Evolutionary conservation across 2,888 invertebrate genomes (phyloP).

Genomic region (Lithophane ornitopus): DNA sequence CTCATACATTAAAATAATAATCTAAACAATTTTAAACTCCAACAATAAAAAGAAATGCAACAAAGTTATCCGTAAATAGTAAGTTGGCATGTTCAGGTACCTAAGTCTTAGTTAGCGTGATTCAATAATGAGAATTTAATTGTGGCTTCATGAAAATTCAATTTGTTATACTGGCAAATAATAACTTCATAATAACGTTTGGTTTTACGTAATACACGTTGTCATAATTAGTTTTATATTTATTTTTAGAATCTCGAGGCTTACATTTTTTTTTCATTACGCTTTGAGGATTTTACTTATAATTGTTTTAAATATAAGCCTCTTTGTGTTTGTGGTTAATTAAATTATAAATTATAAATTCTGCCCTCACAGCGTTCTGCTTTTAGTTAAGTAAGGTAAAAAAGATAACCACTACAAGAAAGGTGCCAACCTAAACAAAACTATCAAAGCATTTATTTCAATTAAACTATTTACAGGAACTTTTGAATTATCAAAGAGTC

Average conservation of each 20-base stretch:
- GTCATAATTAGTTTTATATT: constrained; percentile 48
- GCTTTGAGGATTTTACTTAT: not conserved
- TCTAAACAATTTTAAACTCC: constrained; percentile 34
- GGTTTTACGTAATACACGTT: constrained; percentile 23
- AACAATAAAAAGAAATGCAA: constrained; percentile 51
- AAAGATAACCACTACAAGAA: not conserved
- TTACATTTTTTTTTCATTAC: not conserved
- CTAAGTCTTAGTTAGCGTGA: constrained; percentile 76
- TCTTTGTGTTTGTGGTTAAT: not conserved
- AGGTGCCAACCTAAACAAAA: not conserved
- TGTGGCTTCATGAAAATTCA: constrained; percentile 79
- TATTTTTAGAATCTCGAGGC: constrained; percentile 13
- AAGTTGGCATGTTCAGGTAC: constrained; percentile 69
- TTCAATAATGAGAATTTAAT: constrained; percentile 80
- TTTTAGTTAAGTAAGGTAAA: not conserved
- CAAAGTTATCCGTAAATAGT: constrained; percentile 61
- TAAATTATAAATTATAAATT: not conserved
- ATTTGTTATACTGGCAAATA: constrained; percentile 74
- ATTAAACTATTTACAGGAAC: too few relatives aligned
- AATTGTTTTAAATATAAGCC: not conserved
- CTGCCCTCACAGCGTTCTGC: not conserved
- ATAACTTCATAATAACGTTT: constrained; percentile 72
- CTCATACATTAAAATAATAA: not conserved
- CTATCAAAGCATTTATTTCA: too few relatives aligned
- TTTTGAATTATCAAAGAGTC: too few relatives aligned